Conservation (phyloP, 2,113 vertebrate species). For the Python bivittatus region DNA sequence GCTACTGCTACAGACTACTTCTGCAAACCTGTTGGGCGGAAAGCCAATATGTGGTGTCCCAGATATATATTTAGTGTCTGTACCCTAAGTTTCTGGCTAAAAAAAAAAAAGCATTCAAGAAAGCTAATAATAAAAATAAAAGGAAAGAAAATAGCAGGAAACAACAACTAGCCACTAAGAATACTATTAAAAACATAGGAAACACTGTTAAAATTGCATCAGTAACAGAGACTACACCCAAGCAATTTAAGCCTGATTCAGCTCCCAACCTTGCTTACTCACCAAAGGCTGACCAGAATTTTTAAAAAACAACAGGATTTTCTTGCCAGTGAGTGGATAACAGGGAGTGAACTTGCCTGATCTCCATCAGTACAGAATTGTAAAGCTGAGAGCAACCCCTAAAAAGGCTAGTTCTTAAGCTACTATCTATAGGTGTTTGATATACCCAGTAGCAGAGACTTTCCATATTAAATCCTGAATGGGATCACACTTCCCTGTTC, state of each 20-base stretch:
- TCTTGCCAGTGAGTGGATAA: neutral
- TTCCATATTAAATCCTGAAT: neutral
- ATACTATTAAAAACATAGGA: neutral
- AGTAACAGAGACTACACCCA: neutral
- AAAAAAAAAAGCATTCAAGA: neutral
- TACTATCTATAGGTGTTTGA: neutral
- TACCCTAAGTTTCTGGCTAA: neutral
- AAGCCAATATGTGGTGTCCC: neutral
- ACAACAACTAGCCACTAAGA: neutral
- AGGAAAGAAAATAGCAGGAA: neutral
- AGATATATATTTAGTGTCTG: neutral
- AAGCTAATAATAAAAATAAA: neutral
- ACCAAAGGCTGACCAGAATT: neutral
- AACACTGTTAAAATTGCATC: neutral
- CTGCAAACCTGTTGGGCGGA: neutral
- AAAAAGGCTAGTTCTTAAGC: neutral
- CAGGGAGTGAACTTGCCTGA: neutral
- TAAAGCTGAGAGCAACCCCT: neutral
- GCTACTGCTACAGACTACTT: neutral
- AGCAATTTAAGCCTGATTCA: neutral
- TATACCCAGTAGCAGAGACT: neutral
- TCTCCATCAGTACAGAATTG: neutral
- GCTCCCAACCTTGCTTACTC: neutral
- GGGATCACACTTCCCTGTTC: neutral
- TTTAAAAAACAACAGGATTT: neutral